Evolutionary conservation across 2,888 invertebrate species (phyloP), one percentile per base, ranked within the genome.

Genomic region (Neoaliturus tenellus): DNA sequence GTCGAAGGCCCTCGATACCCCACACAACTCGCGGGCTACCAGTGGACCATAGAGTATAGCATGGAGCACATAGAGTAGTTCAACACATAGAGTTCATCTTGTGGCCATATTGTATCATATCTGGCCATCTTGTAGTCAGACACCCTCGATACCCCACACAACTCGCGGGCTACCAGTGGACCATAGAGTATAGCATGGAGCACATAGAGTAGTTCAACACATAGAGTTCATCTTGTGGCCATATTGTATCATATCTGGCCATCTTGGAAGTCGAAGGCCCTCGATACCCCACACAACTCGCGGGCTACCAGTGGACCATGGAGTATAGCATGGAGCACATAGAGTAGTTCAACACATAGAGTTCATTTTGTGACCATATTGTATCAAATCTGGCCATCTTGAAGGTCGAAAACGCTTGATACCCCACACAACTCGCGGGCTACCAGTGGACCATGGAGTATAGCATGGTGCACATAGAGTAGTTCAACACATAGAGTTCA

Each of bases 311-410:
- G 39, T 20, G 10, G 62, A 17, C 12, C 62, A 62, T 62, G 31
- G 62, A 62, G 62, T 55, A 23, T 8, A 23, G 23, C 55, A 1
- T 4, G 17, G 5, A 12, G 23, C 55, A 35, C 35, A 35, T 35
- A 35, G 44, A 4, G 10, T 17, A 17, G 28, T 62, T 3, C 44
- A 44, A 2, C 44, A n/a, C n/a, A 44, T 44, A 12, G 44, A 44
- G 12, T 14, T n/a, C n/a, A n/a, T n/a, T n/a, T n/a, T 14, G 39
- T 39, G 39, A 39, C 39, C 39, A 12, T 12, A 39, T 5, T 8
- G 39, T 5, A 78, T 78, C 78, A 78, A 51, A 78, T 78, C 78
- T 51, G 78, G 51, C 51, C 51, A 78, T 78, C 78, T 78, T 78
- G 78, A 51, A 78, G 55, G 51, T 69, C 69, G 58, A 25, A 58